phyloP scores from a whole-genome alignment of 1,140 invertebrate species.

The Procambarus clarkii region DNA sequence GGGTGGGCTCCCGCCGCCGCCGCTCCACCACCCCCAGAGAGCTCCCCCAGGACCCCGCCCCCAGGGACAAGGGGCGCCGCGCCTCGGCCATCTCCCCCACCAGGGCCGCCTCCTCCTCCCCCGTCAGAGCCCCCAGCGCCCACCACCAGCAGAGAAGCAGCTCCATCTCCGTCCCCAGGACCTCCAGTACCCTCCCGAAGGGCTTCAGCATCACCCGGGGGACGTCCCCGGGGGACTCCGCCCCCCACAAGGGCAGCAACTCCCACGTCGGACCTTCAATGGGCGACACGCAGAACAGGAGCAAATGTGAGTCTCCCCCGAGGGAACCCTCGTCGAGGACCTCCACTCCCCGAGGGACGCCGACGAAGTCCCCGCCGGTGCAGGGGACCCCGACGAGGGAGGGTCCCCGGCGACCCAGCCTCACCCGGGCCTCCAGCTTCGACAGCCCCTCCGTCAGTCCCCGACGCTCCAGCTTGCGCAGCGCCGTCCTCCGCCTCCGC shows the following conservation, averaged over 20 bases:
- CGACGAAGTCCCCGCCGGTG: constrained; percentile 44
- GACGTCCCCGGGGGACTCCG: neutral
- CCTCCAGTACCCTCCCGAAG: constrained; percentile 32
- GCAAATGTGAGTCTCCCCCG: constrained; percentile 46
- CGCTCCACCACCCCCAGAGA: constrained; percentile 54
- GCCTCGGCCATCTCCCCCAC: constrained; percentile 40
- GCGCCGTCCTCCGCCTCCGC: constrained; percentile 53
- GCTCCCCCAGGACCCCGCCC: constrained; percentile 46
- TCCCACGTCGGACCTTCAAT: constrained; percentile 12
- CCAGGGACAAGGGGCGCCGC: constrained; percentile 29
- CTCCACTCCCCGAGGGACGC: constrained; percentile 41
- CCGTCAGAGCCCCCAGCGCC: constrained; percentile 21
- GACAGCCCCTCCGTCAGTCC: constrained; percentile 64
- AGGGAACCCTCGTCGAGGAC: constrained; percentile 49
- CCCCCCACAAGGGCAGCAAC: constrained; percentile 8
- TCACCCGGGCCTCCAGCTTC: constrained; percentile 56
- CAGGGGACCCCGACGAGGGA: constrained; percentile 34
- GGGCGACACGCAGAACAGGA: neutral
- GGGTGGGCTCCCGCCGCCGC: constrained; percentile 48
- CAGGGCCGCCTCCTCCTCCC: constrained; percentile 56
- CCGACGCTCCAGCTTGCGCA: constrained; percentile 50
- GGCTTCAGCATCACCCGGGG: constrained; percentile 24
- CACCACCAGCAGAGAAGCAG: constrained; percentile 38
- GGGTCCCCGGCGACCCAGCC: constrained; percentile 25
- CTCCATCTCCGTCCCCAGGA: constrained; percentile 22